These are phyloP conservation scores for Mesodorylaimus sp. DNA, from an alignment of 2,888 invertebrate species.

Conservation along the genomic window DNA sequence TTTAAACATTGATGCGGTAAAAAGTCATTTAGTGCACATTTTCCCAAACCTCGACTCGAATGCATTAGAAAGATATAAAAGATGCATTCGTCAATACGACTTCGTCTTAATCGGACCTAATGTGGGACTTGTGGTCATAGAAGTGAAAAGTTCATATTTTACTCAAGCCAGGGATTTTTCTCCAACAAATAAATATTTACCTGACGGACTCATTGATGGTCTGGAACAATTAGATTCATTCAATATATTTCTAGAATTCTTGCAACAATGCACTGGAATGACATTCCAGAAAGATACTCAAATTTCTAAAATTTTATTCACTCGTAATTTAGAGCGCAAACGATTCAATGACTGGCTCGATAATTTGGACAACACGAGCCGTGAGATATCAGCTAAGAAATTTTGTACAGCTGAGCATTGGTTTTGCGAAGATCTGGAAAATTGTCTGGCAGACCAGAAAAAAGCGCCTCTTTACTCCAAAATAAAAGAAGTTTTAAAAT, in stretches of 20 bases:
- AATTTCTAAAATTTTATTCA: not conserved
- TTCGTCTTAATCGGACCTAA: not conserved
- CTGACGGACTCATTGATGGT: not conserved
- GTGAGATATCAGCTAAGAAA: too few relatives aligned
- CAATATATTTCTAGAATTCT: not conserved
- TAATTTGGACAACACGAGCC: not conserved
- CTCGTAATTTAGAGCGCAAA: not conserved
- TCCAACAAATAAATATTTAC: not conserved
- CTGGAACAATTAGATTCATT: not conserved
- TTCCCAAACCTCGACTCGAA: not conserved
- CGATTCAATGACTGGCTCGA: not conserved
- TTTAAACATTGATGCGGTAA: not conserved
- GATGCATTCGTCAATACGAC: not conserved
- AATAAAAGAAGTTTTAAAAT: too few relatives aligned
- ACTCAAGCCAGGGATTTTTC: not conserved
- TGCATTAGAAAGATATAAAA: not conserved
- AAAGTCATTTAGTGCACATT: not conserved
- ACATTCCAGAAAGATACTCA: not conserved
- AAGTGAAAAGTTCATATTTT: not conserved
- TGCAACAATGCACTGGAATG: not conserved
- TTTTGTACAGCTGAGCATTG: too few relatives aligned
- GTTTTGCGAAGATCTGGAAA: not conserved
- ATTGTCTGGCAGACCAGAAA: not conserved
- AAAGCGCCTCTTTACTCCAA: too few relatives aligned
- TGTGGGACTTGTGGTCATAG: not conserved